Conservation (phyloP, 2,113 vertebrate species). For the Montifringilla adamsi region DNA sequence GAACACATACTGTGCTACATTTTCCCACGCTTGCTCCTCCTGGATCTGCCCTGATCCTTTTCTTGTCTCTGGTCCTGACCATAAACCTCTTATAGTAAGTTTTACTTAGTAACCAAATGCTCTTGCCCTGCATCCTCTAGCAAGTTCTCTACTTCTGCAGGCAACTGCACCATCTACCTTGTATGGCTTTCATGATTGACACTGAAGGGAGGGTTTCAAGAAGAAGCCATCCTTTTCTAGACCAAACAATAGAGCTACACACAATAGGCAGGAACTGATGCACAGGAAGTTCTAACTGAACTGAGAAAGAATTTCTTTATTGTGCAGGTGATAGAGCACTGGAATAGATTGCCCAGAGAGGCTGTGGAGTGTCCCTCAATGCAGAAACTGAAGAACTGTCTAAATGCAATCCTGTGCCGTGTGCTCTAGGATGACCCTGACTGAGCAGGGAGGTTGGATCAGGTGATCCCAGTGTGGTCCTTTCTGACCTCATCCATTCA, state of each 20-base stretch:
- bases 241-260: not conserved
- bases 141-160: not conserved
- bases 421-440: not conserved
- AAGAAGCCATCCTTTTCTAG: not conserved
- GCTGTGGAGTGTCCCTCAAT: not conserved
- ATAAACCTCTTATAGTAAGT: not conserved
- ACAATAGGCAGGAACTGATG: not conserved
- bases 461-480: not conserved
- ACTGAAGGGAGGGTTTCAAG: not conserved
- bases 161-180: not conserved
- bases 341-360: not conserved
- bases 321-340: too few relatives aligned
- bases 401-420: not conserved
- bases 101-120: not conserved
- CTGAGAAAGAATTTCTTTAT: not conserved
- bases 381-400: not conserved
- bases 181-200: not conserved
- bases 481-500: too few relatives aligned
- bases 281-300: not conserved
- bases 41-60: not conserved
- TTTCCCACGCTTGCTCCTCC: not conserved
- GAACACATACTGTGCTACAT: not conserved
- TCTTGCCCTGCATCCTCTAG: not conserved
- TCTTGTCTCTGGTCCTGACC: not conserved
- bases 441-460: too few relatives aligned